phyloP scores from a whole-genome alignment of 2,113 vertebrate genomes.

The Leucopsar rothschildi region DNA sequence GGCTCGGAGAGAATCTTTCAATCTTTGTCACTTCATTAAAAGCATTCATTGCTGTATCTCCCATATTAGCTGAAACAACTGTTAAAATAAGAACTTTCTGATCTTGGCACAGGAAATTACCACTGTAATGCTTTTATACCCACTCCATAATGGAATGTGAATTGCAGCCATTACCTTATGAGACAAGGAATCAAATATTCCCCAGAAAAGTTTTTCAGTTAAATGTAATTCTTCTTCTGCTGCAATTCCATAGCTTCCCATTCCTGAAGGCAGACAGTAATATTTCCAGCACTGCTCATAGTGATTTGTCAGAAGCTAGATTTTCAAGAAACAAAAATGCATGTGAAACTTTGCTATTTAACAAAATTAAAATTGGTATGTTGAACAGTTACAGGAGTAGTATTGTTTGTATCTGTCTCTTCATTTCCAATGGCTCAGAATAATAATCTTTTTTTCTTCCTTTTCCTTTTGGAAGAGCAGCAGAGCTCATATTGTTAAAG shows the following conservation, averaged over 20 bases:
- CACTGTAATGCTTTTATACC: neutral
- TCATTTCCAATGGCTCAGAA: neutral
- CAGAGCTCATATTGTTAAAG: neutral
- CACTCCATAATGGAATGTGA: neutral
- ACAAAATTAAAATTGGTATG: neutral
- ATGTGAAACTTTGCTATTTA: neutral
- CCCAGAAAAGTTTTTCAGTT: slow-evolving; percentile 99
- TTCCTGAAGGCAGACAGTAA: slow-evolving; percentile 95
- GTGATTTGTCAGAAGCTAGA: slow-evolving; percentile 93
- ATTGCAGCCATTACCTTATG: slow-evolving; percentile 82
- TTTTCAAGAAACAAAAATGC: slow-evolving; percentile 2
- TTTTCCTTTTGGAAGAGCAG: neutral
- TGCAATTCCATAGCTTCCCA: slow-evolving; percentile 90
- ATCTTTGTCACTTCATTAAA: neutral
- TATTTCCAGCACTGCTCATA: slow-evolving; percentile 99
- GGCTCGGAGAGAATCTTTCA: neutral
- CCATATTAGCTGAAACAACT: neutral
- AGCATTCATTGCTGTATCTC: neutral
- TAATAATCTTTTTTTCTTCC: neutral
- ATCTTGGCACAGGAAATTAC: neutral
- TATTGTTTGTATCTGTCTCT: neutral
- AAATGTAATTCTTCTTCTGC: slow-evolving; percentile 94
- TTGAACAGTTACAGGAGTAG: neutral
- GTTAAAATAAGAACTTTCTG: neutral
- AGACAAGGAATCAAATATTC: slow-evolving; percentile 94